phyloP scores from a whole-genome alignment of 2,113 vertebrate species.

The Chrysemys picta region DNA sequence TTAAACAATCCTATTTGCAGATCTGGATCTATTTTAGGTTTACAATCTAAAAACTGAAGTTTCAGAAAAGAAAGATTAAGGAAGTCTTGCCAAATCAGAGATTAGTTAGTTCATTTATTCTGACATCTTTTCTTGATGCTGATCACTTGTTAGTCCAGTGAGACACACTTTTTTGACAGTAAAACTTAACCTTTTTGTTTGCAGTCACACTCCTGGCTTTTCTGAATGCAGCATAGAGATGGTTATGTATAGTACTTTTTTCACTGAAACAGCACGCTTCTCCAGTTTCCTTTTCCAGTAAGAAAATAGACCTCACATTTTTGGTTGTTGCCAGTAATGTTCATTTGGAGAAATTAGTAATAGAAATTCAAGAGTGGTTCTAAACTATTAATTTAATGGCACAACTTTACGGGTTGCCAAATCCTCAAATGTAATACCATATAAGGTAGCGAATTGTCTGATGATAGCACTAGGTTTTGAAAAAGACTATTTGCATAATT shows the following conservation, averaged over 20 bases:
- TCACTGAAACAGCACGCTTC: not conserved
- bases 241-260: not conserved
- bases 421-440: not conserved
- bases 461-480: not conserved
- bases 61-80: not conserved
- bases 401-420: not conserved
- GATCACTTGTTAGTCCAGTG: not conserved
- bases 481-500: not conserved
- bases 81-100: not conserved
- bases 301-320: not conserved
- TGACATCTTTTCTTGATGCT: not conserved
- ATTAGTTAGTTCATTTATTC: not conserved
- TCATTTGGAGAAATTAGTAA: not conserved
- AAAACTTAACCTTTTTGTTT: not conserved
- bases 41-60: not conserved
- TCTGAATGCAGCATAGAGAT: not conserved
- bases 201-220: no score
- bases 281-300: not conserved
- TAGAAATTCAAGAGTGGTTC: not conserved
- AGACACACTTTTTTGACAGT: not conserved
- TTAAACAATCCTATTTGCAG: not conserved
- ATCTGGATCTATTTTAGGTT: not conserved
- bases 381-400: slow-evolving; percentile 12
- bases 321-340: not conserved
- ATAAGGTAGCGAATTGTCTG: not conserved